These are phyloP conservation scores for Leptinotarsa lineolata DNA, from an alignment of 1,140 invertebrate genomes.

Conservation along the genomic window DNA sequence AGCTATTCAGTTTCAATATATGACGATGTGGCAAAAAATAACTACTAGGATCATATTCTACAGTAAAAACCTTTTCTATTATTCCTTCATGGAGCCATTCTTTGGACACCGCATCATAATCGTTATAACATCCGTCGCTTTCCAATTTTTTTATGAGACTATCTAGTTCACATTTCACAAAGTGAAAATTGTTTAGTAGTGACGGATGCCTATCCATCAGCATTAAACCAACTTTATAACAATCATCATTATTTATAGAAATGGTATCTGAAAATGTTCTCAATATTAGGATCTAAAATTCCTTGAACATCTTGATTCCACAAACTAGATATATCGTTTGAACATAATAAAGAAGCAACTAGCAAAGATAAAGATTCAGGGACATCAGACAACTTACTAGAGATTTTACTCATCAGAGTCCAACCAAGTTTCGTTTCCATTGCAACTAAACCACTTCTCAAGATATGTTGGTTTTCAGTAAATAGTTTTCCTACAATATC, in stretches of 20 bases:
- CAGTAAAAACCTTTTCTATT: constrained; percentile 31
- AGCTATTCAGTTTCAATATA: constrained; percentile 33
- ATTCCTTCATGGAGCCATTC: constrained; percentile 40
- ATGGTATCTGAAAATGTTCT: constrained; percentile 24
- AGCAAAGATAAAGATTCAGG: neutral
- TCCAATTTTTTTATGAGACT: constrained; percentile 17
- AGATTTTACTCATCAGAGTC: neutral
- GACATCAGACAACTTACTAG: neutral
- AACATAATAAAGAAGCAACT: neutral
- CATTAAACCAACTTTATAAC: constrained; percentile 28
- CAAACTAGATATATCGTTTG: neutral
- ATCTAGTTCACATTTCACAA: neutral
- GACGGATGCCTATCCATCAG: constrained; percentile 25
- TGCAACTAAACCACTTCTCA: neutral
- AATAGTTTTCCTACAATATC: too few relatives aligned
- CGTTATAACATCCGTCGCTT: constrained; percentile 11
- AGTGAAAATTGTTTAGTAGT: too few relatives aligned
- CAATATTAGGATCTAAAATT: neutral
- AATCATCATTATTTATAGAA: constrained; percentile 12
- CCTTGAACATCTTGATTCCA: neutral
- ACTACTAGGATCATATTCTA: neutral
- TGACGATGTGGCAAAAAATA: constrained; percentile 36
- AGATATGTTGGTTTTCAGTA: too few relatives aligned
- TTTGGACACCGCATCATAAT: constrained; percentile 32
- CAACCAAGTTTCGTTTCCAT: neutral